A percentile compares a stretch with the other conserved stretches of the same genome.
Evolutionary conservation across 2,113 vertebrate genomes (phyloP).

Genomic region (Spea bombifrons): DNA sequence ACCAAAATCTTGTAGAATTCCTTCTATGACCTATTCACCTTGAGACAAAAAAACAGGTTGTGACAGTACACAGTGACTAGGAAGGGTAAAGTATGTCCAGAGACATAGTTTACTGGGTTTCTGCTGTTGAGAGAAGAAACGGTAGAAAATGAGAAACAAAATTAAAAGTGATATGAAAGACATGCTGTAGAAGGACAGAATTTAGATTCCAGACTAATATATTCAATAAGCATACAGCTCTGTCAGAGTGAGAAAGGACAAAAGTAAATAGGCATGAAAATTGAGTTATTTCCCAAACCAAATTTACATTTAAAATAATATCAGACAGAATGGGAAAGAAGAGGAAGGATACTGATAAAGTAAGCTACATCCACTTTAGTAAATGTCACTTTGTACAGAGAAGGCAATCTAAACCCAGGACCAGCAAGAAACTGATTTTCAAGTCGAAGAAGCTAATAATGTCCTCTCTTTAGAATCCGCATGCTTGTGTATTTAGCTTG

Average conservation of each 20-base stretch:
- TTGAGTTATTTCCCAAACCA: constrained; percentile 41
- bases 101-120: constrained; percentile 17
- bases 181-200: not conserved
- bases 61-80: not conserved
- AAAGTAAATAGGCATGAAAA: constrained; percentile 40
- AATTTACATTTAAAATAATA: constrained; percentile 43
- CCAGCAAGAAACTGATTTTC: constrained; percentile 11
- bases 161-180: constrained; percentile 10
- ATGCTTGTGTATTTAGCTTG: not conserved
- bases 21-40: too few relatives aligned
- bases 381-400: constrained; percentile 27
- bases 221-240: constrained; percentile 17
- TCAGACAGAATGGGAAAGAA: constrained; percentile 13
- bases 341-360: constrained; percentile 23
- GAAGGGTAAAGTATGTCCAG: constrained; percentile 24
- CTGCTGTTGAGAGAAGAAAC: not conserved
- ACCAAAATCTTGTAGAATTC: too few relatives aligned
- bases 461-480: not conserved
- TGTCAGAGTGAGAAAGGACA: constrained; percentile 29
- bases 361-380: constrained; percentile 16
- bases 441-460: constrained; percentile 21
- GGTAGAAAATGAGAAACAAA: not conserved
- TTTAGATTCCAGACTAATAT: constrained; percentile 15
- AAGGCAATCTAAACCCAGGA: constrained; percentile 31
- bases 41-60: too few relatives aligned